phyloP scores from a whole-genome alignment of 2,113 vertebrate genomes.

The Alouatta palliata region DNA sequence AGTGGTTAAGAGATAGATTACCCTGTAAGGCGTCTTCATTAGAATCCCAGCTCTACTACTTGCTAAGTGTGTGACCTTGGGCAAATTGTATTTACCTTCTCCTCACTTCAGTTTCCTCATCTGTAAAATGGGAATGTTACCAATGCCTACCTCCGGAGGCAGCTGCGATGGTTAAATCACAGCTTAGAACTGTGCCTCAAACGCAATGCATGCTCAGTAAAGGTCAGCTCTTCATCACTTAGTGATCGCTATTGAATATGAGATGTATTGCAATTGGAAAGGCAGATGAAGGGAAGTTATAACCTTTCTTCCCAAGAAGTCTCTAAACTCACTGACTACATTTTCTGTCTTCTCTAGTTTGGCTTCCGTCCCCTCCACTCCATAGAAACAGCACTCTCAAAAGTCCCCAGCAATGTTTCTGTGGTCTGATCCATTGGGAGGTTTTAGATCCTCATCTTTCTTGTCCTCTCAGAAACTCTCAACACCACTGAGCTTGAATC shows the following conservation, averaged over 20 bases:
- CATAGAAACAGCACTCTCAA: neutral
- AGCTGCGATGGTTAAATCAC: neutral
- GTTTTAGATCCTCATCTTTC: neutral
- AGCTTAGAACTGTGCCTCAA: too few relatives aligned
- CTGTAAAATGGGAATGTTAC: neutral
- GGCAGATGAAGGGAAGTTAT: neutral
- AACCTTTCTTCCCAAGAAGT: neutral
- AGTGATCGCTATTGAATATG: neutral
- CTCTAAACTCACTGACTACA: neutral
- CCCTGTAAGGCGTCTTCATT: neutral
- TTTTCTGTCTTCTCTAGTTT: neutral
- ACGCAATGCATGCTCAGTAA: neutral
- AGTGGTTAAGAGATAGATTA: neutral
- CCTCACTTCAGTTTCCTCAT: neutral
- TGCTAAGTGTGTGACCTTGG: neutral
- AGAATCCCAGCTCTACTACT: neutral
- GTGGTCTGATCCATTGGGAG: neutral
- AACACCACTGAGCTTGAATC: neutral
- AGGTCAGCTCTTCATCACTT: neutral
- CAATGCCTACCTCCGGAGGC: neutral
- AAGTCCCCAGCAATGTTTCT: neutral
- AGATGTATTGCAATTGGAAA: neutral
- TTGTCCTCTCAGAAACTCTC: neutral
- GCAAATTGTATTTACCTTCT: neutral
- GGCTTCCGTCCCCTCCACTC: neutral